These are phyloP conservation scores for human DNA, from an alignment of 2,113 vertebrate genomes.

Conservation along the genomic window DNA sequence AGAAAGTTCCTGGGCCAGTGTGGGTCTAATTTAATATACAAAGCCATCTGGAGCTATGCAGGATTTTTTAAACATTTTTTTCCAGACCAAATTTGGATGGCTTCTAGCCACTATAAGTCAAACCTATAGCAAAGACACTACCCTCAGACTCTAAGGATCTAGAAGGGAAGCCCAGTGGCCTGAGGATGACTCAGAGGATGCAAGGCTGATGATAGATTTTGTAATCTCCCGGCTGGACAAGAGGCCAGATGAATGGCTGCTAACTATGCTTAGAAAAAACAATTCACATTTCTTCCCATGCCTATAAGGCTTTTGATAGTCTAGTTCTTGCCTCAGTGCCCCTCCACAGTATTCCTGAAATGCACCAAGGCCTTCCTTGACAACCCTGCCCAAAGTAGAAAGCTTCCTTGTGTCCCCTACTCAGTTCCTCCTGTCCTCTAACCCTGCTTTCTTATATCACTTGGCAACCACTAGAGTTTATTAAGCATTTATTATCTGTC, in stretches of 20 bases:
- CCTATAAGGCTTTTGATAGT: background rate
- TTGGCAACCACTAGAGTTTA: background rate
- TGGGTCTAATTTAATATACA: conserved; percentile 84
- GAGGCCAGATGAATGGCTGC: background rate
- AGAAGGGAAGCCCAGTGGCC: background rate
- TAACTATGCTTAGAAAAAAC: background rate
- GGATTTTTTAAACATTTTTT: conserved; percentile 68
- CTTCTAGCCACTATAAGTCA: conserved; percentile 73
- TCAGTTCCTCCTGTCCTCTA: background rate
- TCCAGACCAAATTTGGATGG: conserved; percentile 58
- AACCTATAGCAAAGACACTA: conserved; percentile 38
- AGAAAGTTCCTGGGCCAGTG: conserved; percentile 81
- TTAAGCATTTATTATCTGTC: background rate
- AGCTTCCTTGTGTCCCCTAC: background rate
- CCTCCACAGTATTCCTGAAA: background rate
- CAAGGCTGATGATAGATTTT: background rate
- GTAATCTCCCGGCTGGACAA: background rate
- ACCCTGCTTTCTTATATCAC: background rate
- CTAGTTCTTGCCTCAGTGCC: no score
- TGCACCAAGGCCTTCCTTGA: background rate
- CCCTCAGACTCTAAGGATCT: background rate
- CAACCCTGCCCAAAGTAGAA: background rate
- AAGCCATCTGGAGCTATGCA: conserved; percentile 84
- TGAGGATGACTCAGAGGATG: background rate
- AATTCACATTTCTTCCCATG: background rate